These are phyloP conservation scores for Aplysina aerophoba DNA, from an alignment of 37 sponge, comb jelly and placozoan species.

Conservation along the genomic window DNA sequence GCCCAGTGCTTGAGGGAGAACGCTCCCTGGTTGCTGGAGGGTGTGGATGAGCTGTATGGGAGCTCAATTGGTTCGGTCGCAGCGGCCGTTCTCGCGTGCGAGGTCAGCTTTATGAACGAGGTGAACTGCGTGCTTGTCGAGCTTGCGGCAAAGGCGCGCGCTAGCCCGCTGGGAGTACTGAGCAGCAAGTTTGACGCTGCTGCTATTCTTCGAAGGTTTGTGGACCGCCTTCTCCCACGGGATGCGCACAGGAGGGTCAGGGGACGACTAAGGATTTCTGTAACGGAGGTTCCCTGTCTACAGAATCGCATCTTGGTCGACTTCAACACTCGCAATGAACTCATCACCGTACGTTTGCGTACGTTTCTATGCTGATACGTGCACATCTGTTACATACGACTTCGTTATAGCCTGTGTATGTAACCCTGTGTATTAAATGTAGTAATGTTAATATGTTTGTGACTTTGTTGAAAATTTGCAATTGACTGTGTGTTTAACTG, in stretches of 20 bases:
- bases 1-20: slow-evolving; percentile 64
- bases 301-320: slow-evolving; percentile 67
- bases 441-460: too few species aligned
- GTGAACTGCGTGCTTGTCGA: too few species aligned
- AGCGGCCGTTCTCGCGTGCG: too few species aligned
- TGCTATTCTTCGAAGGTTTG: slow-evolving; percentile 22
- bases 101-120: too few species aligned
- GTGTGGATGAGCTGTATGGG: too few species aligned
- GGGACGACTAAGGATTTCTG: slow-evolving; percentile 50
- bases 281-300: slow-evolving; percentile 43
- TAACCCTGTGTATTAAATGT: too few species aligned
- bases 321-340: slow-evolving; percentile 73
- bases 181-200: slow-evolving; percentile 62
- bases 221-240: slow-evolving; percentile 54
- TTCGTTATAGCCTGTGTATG: too few species aligned
- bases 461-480: too few species aligned
- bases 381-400: too few species aligned
- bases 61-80: too few species aligned
- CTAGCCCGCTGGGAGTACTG: slow-evolving; percentile 44
- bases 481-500: too few species aligned
- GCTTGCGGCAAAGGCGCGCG: slow-evolving; percentile 19
- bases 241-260: slow-evolving; percentile 55
- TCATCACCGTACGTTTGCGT: slow-evolving; percentile 63
- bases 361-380: too few species aligned
- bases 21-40: slow-evolving; percentile 47